These are phyloP conservation scores for Epinephelus coioides DNA, from an alignment of 2,797 vertebrate species.

Conservation along the genomic window DNA sequence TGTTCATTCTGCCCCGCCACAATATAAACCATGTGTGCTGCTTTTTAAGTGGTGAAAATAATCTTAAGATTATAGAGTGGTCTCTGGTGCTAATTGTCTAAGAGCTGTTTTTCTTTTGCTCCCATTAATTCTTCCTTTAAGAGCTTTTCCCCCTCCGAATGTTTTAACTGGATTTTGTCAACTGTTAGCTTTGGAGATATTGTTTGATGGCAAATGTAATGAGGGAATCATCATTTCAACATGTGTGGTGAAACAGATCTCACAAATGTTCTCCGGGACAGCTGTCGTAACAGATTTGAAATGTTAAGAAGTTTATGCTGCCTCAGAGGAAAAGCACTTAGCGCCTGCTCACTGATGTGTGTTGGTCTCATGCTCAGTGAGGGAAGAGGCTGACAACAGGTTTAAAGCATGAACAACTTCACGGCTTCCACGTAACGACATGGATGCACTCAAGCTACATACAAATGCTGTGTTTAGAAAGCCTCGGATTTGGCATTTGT, in stretches of 20 bases:
- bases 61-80: constrained; percentile 85
- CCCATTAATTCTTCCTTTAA: constrained; percentile 81
- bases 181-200: constrained; percentile 77
- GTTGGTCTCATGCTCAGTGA: constrained; percentile 66
- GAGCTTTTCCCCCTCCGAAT: constrained; percentile 69
- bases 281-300: constrained; percentile 77
- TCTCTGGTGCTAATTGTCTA: constrained; percentile 85
- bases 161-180: constrained; percentile 79
- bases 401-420: constrained; percentile 61
- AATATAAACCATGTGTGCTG: constrained; percentile 82
- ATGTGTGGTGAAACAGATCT: constrained; percentile 75
- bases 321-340: constrained; percentile 70
- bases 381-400: constrained; percentile 61
- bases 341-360: constrained; percentile 65
- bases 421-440: constrained; percentile 31
- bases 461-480: constrained; percentile 17
- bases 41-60: constrained; percentile 86
- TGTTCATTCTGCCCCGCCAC: constrained; percentile 77
- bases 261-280: constrained; percentile 68
- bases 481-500: constrained; percentile 8
- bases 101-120: constrained; percentile 81
- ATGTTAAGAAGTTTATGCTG: constrained; percentile 72
- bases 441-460: constrained; percentile 22
- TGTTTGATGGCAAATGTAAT: constrained; percentile 78
- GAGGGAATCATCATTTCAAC: constrained; percentile 76